Evolutionary conservation across 2,888 invertebrate genomes (phyloP).

Genomic region (Tuta absoluta): DNA sequence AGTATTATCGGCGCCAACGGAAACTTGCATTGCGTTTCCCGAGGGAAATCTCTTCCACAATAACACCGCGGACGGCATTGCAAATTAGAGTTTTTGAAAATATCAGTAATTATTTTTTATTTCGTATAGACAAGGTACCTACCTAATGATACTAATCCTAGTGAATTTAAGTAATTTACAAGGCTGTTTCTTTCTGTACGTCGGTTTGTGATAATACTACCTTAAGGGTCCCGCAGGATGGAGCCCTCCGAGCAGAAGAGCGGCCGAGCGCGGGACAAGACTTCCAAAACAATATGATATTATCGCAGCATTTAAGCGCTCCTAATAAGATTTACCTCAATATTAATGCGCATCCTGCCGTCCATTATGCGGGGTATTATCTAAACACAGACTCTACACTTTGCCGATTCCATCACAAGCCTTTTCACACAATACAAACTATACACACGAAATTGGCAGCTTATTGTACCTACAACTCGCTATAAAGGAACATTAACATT

Average conservation of each 20-base stretch:
- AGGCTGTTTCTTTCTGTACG: constrained; percentile 68
- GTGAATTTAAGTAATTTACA: constrained; percentile 65
- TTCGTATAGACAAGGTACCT: not conserved
- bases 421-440: constrained; percentile 39
- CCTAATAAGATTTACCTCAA: constrained; percentile 81
- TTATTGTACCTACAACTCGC: not conserved
- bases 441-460: not conserved
- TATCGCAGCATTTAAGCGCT: constrained; percentile 77
- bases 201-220: constrained; percentile 74
- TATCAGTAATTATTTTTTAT: too few relatives aligned
- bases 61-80: constrained; percentile 72
- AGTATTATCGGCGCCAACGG: constrained; percentile 49
- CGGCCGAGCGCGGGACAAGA: constrained; percentile 76
- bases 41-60: constrained; percentile 77
- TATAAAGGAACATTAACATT: constrained; percentile 35
- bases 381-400: constrained; percentile 62
- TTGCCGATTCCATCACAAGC: constrained; percentile 54
- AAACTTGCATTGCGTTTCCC: constrained; percentile 61
- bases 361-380: constrained; percentile 78
- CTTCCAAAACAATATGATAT: constrained; percentile 80
- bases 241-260: constrained; percentile 76
- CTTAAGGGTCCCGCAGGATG: constrained; percentile 72
- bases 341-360: constrained; percentile 78
- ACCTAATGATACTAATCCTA: constrained; percentile 55
- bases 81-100: too few relatives aligned